These are phyloP conservation scores for Lichenostomus cassidix DNA, from an alignment of 2,113 vertebrate species.

Conservation along the genomic window DNA sequence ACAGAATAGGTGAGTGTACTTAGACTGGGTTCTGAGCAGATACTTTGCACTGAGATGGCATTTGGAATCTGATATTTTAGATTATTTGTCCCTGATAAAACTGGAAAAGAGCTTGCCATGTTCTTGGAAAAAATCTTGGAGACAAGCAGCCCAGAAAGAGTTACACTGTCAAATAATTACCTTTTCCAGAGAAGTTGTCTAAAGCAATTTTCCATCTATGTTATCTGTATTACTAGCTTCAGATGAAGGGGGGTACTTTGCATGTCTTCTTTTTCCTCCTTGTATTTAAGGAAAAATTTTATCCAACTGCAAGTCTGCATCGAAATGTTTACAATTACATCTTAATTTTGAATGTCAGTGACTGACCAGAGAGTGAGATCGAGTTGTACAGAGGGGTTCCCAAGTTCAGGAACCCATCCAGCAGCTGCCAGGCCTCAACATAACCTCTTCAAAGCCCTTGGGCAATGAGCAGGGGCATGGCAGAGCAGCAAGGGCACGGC, in stretches of 20 bases:
- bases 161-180: too few relatives aligned
- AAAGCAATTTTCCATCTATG: not conserved
- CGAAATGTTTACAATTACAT: not conserved
- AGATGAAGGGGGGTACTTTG: not conserved
- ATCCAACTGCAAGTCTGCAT: not conserved
- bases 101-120: not conserved
- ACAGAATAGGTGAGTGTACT: not conserved
- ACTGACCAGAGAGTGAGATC: not conserved
- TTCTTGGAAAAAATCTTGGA: not conserved
- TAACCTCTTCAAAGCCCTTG: too few relatives aligned
- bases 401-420: not conserved
- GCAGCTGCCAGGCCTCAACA: not conserved
- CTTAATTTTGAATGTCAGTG: accelerated
- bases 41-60: not conserved
- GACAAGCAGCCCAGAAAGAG: not conserved
- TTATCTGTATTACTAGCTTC: not conserved
- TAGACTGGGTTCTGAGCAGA: not conserved
- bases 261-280: not conserved
- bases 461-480: accelerated
- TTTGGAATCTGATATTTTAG: not conserved
- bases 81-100: not conserved
- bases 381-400: not conserved
- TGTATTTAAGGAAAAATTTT: not conserved
- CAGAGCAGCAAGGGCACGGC: not conserved
- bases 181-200: not conserved